Percentiles rank a stretch among this genome's conserved stretches.
Evolutionary conservation across 2,113 vertebrate species (phyloP).

Genomic region (Spea bombifrons): DNA sequence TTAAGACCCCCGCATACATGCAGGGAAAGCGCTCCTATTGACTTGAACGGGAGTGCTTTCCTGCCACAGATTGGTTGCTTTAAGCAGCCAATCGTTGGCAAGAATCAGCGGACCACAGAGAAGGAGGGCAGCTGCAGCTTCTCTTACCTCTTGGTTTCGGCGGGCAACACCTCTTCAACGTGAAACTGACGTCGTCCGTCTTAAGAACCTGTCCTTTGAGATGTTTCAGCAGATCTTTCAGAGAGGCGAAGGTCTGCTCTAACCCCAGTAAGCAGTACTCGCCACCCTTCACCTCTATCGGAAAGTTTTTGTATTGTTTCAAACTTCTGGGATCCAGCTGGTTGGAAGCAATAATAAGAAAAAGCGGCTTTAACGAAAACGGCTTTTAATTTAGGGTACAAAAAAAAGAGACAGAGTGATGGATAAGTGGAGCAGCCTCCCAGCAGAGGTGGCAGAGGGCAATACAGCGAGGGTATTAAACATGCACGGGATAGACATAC

Average conservation of each 20-base stretch:
- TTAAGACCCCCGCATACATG: background rate
- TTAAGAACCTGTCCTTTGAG: conserved; percentile 86
- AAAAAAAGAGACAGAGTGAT: background rate
- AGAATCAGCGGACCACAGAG: too few relatives aligned
- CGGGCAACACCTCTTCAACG: conserved; percentile 86
- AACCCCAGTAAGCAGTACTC: conserved; percentile 81
- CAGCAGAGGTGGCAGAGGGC: too few relatives aligned
- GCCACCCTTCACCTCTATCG: conserved; percentile 78
- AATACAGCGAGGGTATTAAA: too few relatives aligned
- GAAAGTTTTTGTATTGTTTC: conserved; percentile 93
- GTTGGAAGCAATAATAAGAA: too few relatives aligned
- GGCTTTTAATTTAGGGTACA: background rate
- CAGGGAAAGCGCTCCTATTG: too few relatives aligned
- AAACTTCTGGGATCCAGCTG: conserved; percentile 55
- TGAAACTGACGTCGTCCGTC: conserved; percentile 89
- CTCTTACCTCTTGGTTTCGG: conserved; percentile 86
- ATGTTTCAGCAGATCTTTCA: conserved; percentile 86
- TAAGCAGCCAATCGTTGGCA: too few relatives aligned
- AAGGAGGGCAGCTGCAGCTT: too few relatives aligned
- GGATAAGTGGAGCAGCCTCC: background rate
- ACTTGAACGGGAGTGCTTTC: too few relatives aligned
- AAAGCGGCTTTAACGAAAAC: too few relatives aligned
- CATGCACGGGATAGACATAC: too few relatives aligned
- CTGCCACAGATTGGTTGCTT: too few relatives aligned
- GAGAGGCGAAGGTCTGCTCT: conserved; percentile 66